phyloP scores from a whole-genome alignment of 2,888 invertebrate genomes.

The Yponomeuta plumbellus region DNA sequence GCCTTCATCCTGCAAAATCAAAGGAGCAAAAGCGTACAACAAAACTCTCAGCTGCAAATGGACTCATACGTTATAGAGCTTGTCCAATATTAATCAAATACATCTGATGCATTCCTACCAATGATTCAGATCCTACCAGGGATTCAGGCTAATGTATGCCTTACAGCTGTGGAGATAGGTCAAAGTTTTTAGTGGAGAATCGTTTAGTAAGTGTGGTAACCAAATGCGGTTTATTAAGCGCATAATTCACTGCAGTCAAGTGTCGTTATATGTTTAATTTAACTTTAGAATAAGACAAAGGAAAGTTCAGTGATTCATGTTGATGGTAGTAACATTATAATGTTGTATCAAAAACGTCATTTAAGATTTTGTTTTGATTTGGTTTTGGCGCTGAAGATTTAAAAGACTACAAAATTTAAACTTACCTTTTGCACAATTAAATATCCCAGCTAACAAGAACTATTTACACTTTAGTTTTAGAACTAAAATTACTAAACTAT shows the following conservation, averaged over 20 bases:
- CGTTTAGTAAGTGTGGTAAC: neutral
- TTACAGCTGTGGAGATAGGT: neutral
- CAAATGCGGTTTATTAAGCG: slow-evolving; percentile 12
- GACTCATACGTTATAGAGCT: slow-evolving; percentile 47
- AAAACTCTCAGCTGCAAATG: slow-evolving; percentile 36
- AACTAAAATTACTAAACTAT: slow-evolving; percentile 7
- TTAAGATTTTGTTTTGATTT: neutral
- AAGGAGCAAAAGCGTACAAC: neutral
- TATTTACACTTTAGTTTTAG: slow-evolving; percentile 20
- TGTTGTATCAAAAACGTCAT: neutral
- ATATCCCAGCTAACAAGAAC: slow-evolving; percentile 13
- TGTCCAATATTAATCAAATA: slow-evolving; percentile 52
- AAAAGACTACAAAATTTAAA: slow-evolving; percentile 24
- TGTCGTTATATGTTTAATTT: slow-evolving; percentile 17
- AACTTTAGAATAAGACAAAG: slow-evolving; percentile 11
- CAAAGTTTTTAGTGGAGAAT: neutral
- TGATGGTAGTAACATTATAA: neutral
- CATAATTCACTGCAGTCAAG: slow-evolving; percentile 17
- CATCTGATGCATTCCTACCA: slow-evolving; percentile 20
- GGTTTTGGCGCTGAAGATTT: neutral
- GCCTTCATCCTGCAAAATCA: neutral
- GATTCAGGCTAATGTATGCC: neutral
- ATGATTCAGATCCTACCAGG: slow-evolving; percentile 8
- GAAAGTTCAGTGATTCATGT: slow-evolving; percentile 6
- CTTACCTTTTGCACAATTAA: slow-evolving; percentile 13